phyloP scores from a whole-genome alignment of 2,888 invertebrate species.

The Drosophila paramelanica region DNA sequence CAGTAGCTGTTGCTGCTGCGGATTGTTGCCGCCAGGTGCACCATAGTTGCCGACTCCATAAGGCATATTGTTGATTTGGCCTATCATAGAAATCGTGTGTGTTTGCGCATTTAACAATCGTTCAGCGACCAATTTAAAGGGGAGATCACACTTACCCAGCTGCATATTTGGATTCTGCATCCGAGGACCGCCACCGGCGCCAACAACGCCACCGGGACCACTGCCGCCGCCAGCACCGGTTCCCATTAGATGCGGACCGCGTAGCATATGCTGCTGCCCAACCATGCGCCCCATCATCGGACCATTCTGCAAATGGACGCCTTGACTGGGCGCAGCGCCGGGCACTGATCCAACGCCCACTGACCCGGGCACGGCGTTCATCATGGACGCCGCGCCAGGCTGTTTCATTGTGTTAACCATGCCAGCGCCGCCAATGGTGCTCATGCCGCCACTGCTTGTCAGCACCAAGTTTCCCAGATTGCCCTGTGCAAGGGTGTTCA shows the following conservation, averaged over 20 bases:
- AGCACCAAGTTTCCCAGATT: conserved; percentile 91
- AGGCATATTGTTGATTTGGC: conserved; percentile 84
- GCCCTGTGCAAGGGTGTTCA: conserved; percentile 87
- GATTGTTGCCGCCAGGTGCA: conserved; percentile 72
- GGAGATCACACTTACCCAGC: conserved; percentile 76
- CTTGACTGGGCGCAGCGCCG: conserved; percentile 78
- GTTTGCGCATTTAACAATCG: too few species aligned
- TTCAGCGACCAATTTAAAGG: not conserved
- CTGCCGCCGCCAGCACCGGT: conserved; percentile 71
- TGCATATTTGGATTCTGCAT: conserved; percentile 87
- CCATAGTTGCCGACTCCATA: conserved; percentile 83
- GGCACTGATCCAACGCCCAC: conserved; percentile 86
- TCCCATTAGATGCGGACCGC: conserved; percentile 85
- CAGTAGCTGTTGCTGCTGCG: conserved; percentile 80
- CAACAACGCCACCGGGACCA: conserved; percentile 74
- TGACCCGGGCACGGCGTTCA: conserved; percentile 86
- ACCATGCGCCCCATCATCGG: conserved; percentile 88
- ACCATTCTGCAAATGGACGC: conserved; percentile 88
- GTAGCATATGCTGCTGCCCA: conserved; percentile 83
- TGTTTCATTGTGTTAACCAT: conserved; percentile 91
- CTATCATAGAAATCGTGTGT: conserved; percentile 44
- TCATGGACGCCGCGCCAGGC: conserved; percentile 86
- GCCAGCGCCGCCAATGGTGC: conserved; percentile 85
- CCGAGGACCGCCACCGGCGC: conserved; percentile 86
- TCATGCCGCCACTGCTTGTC: conserved; percentile 90